Base-by-base conservation (phyloP, 2,888 invertebrate species). In the Pollenia angustigena region DNA sequence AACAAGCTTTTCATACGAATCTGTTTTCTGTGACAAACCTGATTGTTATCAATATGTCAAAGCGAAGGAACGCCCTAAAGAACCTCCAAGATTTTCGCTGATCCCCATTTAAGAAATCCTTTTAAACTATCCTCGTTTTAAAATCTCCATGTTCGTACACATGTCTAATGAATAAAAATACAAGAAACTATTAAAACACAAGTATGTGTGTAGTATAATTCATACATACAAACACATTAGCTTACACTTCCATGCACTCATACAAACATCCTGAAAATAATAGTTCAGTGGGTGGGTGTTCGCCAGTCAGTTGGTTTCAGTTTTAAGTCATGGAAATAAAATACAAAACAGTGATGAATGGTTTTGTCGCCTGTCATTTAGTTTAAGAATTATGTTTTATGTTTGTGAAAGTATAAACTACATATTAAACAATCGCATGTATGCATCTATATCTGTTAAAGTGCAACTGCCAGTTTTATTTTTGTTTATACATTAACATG, bases 341-440 rank as follows among this genome's bases (percentile, higher is more conserved):
- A 83, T 48, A 18, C 64, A 80, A 71, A 87, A 83, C 82, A 83
- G 81, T 91, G 92, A 92, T 91, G 91, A 90, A 92, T 92, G 92
- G 88, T 90, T 91, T 90, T 92, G 92, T 91, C 92, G 92, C 90
- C 91, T 91, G 91, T 91, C 91, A 91, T 89, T 83, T 91, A 89
- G 85, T 79, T 88, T 88, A 83, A 78, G 85, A 87, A 84, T 88
- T 87, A 87, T 87, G 85, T 66, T 79, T 84, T 76, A 78, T 82
- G 18, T 84, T 84, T 81, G 52, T 80, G 44, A 62, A 56, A 72
- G 48, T 50, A 72, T 42, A 64, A 32, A 32, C 32, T 56, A 72
- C 18, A 23, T 23, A 23, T 23, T 2, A 23, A 23, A 23, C 23
- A 32, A 44, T 40, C 56, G 11, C 1, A 58, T 32, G n/a, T 78